phyloP scores from a whole-genome alignment of 2,113 vertebrate species.

The Holacanthus passer region DNA sequence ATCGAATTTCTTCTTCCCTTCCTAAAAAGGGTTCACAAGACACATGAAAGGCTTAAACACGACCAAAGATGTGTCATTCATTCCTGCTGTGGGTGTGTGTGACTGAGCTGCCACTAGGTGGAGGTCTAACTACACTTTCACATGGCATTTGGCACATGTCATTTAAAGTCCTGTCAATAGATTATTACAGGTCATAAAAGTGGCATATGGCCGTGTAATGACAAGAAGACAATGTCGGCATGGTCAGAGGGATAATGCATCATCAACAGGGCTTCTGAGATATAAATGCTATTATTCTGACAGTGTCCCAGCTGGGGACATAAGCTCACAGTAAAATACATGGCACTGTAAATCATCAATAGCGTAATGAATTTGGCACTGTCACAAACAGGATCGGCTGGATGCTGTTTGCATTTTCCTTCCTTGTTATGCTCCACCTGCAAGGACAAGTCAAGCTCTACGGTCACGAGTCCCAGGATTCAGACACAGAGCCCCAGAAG shows the following conservation, averaged over 20 bases:
- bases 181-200: slow-evolving; percentile 64
- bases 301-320: slow-evolving; percentile 16
- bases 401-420: slow-evolving; percentile 35
- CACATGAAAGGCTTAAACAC: slow-evolving; percentile 58
- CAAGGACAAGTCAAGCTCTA: slow-evolving; percentile 47
- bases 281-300: slow-evolving; percentile 15
- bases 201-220: slow-evolving; percentile 52
- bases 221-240: slow-evolving; percentile 37
- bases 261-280: slow-evolving; percentile 42
- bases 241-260: slow-evolving; percentile 37
- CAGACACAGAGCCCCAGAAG: slow-evolving; percentile 37
- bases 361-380: slow-evolving; percentile 47
- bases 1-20: slow-evolving; percentile 97
- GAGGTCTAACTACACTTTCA: slow-evolving; percentile 67
- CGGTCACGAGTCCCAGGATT: slow-evolving; percentile 31
- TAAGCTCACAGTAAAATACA: slow-evolving; percentile 45
- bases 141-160: slow-evolving; percentile 4
- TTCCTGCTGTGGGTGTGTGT: slow-evolving; percentile 5
- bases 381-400: slow-evolving; percentile 15
- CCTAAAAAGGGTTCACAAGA: slow-evolving; percentile 80
- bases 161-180: slow-evolving; percentile 53
- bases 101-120: slow-evolving; percentile 73
- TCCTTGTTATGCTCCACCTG: slow-evolving; percentile 45
- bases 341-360: slow-evolving; percentile 50
- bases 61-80: slow-evolving; percentile 8